Base-by-base conservation (phyloP, 2,888 invertebrate genomes). In the Agrypnus murinus region DNA sequence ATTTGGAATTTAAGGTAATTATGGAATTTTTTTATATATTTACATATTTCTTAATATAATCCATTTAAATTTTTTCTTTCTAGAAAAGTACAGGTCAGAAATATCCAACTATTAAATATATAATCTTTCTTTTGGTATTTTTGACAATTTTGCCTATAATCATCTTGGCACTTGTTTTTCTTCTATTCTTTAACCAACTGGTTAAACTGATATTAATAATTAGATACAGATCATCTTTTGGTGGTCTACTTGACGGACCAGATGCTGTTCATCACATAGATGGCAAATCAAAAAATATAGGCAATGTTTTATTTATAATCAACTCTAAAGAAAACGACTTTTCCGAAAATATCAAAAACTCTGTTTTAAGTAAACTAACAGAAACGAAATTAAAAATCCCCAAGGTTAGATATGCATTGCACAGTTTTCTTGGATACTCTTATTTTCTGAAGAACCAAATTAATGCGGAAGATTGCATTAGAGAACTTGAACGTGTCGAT, bases 21-120 rank as follows among this genome's bases (percentile, higher is more conserved):
- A 58, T 9, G 10, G 8, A 10, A 1, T 5, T 7, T 48, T 2
- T 5, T 1, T 48, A 17, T 5, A 10, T 48, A 48, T 46, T 17
- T 48, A 1, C 5, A 19, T 19, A 12, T 19, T 19, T 1, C 8
- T 0, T 32, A 12, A 14, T 34, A 34, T n/a, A n/a, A n/a, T n/a
- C n/a, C n/a, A n/a, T n/a, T n/a, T n/a, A n/a, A 14, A 8, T 14
- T n/a, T n/a, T n/a, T 31, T 48, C 7, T 55, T 62, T 62, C 46
- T 32, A 62, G 60, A 62, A 62, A 62, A 62, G 60, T 46, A 62
- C 60, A 6, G 60, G 60, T 10, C 34, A 46, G 32, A 62, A 32
- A n/a, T 15, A 45, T 6, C 9, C 46, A 15, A 46, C 60, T 1
- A 46, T 62, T n/a, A 15, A 2, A 17, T 62, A 62, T 43, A 14